Evolutionary conservation across 2,113 vertebrate genomes (phyloP).

Genomic region (Zosterops borbonicus): DNA sequence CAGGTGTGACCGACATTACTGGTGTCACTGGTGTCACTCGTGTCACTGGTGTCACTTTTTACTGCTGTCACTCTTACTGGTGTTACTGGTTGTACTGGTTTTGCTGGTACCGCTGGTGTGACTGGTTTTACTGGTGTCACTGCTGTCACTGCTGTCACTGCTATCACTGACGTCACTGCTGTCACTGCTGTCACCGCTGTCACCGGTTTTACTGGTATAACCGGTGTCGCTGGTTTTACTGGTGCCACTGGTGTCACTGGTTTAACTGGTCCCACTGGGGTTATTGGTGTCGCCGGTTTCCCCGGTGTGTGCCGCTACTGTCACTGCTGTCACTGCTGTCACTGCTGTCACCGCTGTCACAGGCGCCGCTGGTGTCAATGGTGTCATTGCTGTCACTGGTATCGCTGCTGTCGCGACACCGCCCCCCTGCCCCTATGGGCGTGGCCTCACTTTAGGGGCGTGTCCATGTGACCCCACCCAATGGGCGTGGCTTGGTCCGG

Average conservation of each 20-base stretch:
- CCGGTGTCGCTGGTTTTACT: background rate
- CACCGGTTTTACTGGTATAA: background rate
- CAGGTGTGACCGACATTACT: background rate
- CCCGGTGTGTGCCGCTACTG: background rate
- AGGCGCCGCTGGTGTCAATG: too few species aligned
- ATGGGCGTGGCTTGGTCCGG: background rate
- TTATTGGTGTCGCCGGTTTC: rapidly evolving
- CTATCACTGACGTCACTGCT: background rate
- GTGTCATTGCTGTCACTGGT: rapidly evolving
- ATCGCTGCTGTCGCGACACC: background rate
- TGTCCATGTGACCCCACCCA: rapidly evolving
- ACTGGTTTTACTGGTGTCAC: too few species aligned
- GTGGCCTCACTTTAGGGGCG: rapidly evolving
- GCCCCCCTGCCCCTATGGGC: rapidly evolving
- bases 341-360: too few species aligned
- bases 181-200: background rate
- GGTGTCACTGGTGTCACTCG: background rate
- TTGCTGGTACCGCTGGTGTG: too few species aligned
- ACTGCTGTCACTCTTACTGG: background rate
- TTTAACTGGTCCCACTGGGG: background rate
- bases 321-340: background rate
- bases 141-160: background rate
- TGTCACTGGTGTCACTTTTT: too few species aligned
- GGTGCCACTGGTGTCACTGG: too few species aligned
- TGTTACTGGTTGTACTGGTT: background rate